Base-by-base conservation (phyloP, 1,140 invertebrate species). In the Samia ricini region DNA sequence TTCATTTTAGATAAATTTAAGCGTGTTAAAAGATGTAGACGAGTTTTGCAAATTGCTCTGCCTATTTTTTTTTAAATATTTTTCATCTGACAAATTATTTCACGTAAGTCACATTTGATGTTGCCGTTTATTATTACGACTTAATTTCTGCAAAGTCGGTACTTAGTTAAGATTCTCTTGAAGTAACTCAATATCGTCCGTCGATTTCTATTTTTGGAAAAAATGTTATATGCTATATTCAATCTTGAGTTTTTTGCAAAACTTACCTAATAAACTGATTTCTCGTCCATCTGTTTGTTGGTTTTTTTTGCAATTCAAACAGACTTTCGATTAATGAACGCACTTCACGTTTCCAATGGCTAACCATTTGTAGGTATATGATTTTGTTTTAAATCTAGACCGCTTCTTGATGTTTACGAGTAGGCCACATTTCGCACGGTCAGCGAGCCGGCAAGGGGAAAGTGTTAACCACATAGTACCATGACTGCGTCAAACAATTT, bases 371-470 rank as follows among this genome's bases (percentile, higher is more conserved):
- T 5, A n/a, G n/a, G 48, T 50, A 20, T 50, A 20, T 20, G 48
- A 51, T 51, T 51, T 20, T 51, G 19, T 51, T 51, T 21, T 12
- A 36, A 56, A 56, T 56, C 29, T 29, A 19, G 55, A 56, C n/a
- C 18, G 55, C 10, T 18, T 24, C 55, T 24, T 56, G 52, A 55
- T 24, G 55, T 56, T 56, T 15, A 19, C 26, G 29, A 56, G 20
- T 56, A 33, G 26, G 7, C 55, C 8, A 56, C 55, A 56, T 56
- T 56, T 56, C 24, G 55, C 55, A 56, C 55, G 55, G 55, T 33
- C 55, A 56, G 10, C 55, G 55, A 56, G 55, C 29, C 55, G 55
- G 55, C 55, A 56, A 56, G 55, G 55, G 22, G 55, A 56, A 56
- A 56, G 55, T 56, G 55, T 19, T 36, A 19, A 36, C 55, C 55